These are phyloP conservation scores for Xestia xanthographa DNA, from an alignment of 2,888 invertebrate species.

Conservation along the genomic window DNA sequence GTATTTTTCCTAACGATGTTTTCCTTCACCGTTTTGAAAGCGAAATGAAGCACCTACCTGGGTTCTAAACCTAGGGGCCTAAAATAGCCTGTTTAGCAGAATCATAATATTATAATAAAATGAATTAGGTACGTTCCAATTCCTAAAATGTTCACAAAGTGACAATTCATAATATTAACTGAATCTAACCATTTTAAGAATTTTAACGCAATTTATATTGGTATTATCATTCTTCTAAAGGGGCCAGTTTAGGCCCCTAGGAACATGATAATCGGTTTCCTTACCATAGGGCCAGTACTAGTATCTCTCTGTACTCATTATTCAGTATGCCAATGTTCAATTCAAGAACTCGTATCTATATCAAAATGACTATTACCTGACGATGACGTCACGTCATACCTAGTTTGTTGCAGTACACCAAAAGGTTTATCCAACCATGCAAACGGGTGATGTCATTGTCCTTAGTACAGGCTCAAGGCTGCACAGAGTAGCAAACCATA, in stretches of 20 bases:
- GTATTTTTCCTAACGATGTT: too few relatives aligned
- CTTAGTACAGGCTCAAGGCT: constrained; percentile 71
- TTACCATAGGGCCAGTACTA: not conserved
- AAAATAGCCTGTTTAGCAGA: not conserved
- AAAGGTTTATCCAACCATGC: constrained; percentile 67
- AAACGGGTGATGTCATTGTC: constrained; percentile 76
- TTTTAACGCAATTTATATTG: not conserved
- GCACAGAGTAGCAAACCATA: constrained; percentile 13
- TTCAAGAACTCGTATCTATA: not conserved
- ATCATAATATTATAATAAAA: not conserved
- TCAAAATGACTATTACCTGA: constrained; percentile 16
- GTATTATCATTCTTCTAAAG: not conserved
- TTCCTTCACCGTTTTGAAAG: too few relatives aligned
- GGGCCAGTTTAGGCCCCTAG: not conserved
- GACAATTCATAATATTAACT: not conserved
- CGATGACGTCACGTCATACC: constrained; percentile 16
- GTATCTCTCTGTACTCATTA: not conserved
- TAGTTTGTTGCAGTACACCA: constrained; percentile 55
- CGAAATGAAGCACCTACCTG: too few relatives aligned
- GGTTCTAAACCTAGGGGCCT: too few relatives aligned
- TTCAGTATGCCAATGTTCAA: constrained; percentile 3
- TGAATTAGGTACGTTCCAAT: too few relatives aligned
- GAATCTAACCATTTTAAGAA: not conserved
- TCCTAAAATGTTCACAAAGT: not conserved
- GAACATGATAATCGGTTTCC: not conserved